phyloP scores from a whole-genome alignment of 2,797 vertebrate species.

The Sebastes reedi region DNA sequence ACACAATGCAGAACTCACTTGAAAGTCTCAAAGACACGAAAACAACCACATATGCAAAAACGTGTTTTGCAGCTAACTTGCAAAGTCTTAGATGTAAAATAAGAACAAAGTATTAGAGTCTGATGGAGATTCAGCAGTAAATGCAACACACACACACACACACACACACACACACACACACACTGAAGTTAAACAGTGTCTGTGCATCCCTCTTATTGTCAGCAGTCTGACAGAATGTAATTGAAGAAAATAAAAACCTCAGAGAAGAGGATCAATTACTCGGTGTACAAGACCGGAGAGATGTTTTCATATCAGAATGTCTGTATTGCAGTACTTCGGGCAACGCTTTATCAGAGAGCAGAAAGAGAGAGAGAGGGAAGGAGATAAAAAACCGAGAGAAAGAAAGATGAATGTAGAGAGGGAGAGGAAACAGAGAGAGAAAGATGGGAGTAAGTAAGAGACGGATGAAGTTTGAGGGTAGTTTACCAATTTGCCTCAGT shows the following conservation, averaged over 20 bases:
- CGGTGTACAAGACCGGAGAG: constrained; percentile 40
- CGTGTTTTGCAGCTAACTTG: not conserved
- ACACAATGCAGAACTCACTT: not conserved
- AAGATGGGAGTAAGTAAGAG: constrained; percentile 13
- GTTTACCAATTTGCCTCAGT: constrained; percentile 35
- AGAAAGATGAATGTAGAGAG: constrained; percentile 12
- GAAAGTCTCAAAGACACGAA: not conserved
- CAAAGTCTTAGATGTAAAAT: not conserved
- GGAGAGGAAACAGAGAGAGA: not conserved
- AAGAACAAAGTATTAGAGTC: not conserved
- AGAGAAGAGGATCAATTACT: constrained; percentile 61
- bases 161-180: not conserved
- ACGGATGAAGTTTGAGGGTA: constrained; percentile 39
- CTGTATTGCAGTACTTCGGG: too few relatives aligned
- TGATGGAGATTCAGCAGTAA: constrained; percentile 18
- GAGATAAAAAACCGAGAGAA: not conserved
- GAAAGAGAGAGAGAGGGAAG: constrained; percentile 14
- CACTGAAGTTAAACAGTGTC: not conserved
- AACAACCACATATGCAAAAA: not conserved
- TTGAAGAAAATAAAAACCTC: constrained; percentile 62
- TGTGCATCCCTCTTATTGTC: constrained; percentile 39
- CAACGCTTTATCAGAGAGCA: too few relatives aligned
- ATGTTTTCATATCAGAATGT: constrained; percentile 67
- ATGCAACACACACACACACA: not conserved
- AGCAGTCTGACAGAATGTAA: constrained; percentile 43